Conservation (phyloP, 2,113 vertebrate genomes). For the Pomatostomus ruficeps region DNA sequence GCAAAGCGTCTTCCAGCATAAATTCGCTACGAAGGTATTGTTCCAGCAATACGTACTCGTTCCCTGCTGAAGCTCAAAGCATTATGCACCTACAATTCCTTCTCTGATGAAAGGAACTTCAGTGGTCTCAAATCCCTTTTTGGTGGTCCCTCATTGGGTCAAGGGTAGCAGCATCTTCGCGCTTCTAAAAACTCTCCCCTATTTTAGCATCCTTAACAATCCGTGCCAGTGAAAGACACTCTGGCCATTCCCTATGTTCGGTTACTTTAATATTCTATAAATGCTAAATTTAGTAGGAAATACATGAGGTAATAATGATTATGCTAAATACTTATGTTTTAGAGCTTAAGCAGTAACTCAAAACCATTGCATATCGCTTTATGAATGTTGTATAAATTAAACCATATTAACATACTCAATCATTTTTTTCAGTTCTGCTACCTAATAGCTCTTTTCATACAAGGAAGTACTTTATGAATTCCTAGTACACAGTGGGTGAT, state of each 20-base stretch:
- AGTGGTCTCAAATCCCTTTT: neutral
- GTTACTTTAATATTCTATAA: neutral
- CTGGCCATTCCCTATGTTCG: neutral
- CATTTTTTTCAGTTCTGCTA: neutral
- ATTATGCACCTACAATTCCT: neutral
- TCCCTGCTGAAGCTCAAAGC: neutral
- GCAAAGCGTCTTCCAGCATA: neutral
- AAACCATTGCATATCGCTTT: accelerated
- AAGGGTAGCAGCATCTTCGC: neutral
- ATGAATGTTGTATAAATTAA: neutral
- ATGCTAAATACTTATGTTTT: neutral
- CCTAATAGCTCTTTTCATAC: neutral
- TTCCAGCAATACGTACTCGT: neutral
- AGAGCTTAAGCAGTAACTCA: neutral
- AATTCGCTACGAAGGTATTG: neutral
- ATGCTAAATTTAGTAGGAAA: neutral
- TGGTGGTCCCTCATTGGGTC: neutral
- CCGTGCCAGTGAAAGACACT: neutral
- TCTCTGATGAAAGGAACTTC: neutral
- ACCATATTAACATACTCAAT: neutral
- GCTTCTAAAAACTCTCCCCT: neutral
- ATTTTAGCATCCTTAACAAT: neutral
- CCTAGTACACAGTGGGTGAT: neutral
- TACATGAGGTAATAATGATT: neutral
- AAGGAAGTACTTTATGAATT: neutral